Conservation (phyloP, 2,797 vertebrate species). For the Petrocephalus schoutedeni region DNA sequence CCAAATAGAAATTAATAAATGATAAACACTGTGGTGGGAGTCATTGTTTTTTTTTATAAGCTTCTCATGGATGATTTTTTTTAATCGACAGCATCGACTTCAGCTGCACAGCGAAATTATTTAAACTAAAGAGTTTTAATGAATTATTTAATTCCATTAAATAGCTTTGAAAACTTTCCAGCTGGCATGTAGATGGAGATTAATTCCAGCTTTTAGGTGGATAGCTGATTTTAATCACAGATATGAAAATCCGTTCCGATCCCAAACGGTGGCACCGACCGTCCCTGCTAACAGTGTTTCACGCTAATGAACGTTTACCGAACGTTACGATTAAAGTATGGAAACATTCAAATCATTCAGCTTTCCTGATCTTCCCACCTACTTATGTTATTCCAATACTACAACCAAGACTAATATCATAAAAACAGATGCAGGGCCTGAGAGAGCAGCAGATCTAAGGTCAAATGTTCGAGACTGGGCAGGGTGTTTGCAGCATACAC, state of each 20-base stretch:
- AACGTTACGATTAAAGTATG: not conserved
- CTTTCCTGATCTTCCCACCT: too few relatives aligned
- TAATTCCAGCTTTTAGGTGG: not conserved
- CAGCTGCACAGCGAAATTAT: not conserved
- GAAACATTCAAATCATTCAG: too few relatives aligned
- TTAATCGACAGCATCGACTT: not conserved
- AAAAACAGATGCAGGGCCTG: too few relatives aligned
- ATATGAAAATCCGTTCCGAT: not conserved
- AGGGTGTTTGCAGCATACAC: too few relatives aligned
- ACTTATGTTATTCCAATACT: too few relatives aligned
- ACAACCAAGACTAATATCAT: too few relatives aligned
- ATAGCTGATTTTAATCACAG: conserved; percentile 10
- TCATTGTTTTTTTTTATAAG: not conserved
- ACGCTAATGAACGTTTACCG: not conserved
- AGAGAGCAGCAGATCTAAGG: too few relatives aligned
- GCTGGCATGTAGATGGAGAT: not conserved
- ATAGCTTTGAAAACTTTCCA: not conserved
- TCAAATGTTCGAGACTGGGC: too few relatives aligned
- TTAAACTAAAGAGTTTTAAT: not conserved
- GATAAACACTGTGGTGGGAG: conserved; percentile 18
- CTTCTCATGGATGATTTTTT: not conserved
- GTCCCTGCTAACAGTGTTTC: not conserved
- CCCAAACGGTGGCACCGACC: not conserved
- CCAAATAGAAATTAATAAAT: conserved; percentile 39
- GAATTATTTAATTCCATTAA: conserved; percentile 8